A percentile compares a stretch with the other conserved stretches of the same genome.
Evolutionary conservation across 2,888 invertebrate genomes (phyloP).

Genomic region (Drosophila lutescens): DNA sequence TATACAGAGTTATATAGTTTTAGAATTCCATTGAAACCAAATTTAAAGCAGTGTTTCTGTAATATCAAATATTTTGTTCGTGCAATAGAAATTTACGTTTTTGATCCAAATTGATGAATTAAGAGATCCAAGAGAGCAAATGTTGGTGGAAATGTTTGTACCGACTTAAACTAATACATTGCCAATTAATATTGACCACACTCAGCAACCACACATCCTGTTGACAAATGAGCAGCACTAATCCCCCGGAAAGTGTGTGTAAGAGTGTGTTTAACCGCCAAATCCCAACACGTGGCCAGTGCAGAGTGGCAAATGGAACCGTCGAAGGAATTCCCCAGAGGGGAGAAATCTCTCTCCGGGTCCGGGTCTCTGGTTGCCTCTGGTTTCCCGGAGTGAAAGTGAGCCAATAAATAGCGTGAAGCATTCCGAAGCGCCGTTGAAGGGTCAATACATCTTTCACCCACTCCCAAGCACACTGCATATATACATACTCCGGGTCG

Average conservation of each 20-base stretch:
- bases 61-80: too few species aligned
- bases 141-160: slow-evolving; percentile 4
- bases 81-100: not conserved
- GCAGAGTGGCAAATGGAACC: slow-evolving; percentile 33
- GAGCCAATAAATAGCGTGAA: slow-evolving; percentile 80
- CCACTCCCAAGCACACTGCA: slow-evolving; percentile 25
- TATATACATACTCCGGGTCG: not conserved
- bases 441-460: slow-evolving; percentile 81
- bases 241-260: slow-evolving; percentile 55
- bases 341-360: slow-evolving; percentile 43
- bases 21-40: too few species aligned
- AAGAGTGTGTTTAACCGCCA: slow-evolving; percentile 58
- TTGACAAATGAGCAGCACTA: slow-evolving; percentile 78
- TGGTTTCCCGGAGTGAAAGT: slow-evolving; percentile 66
- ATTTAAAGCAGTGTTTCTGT: too few species aligned
- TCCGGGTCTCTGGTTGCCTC: slow-evolving; percentile 19
- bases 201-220: slow-evolving; percentile 49
- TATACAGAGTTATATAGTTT: too few species aligned
- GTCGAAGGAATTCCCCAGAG: slow-evolving; percentile 67
- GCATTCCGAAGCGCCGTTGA: slow-evolving; percentile 68
- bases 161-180: slow-evolving; percentile 65
- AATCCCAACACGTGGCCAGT: slow-evolving; percentile 70
- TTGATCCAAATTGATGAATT: not conserved
- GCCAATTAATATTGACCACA: slow-evolving; percentile 71
- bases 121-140: not conserved